Percentiles rank a stretch among this genome's conserved stretches.
Conservation (phyloP, 2,113 vertebrate species). For the Heliornis fulica region DNA sequence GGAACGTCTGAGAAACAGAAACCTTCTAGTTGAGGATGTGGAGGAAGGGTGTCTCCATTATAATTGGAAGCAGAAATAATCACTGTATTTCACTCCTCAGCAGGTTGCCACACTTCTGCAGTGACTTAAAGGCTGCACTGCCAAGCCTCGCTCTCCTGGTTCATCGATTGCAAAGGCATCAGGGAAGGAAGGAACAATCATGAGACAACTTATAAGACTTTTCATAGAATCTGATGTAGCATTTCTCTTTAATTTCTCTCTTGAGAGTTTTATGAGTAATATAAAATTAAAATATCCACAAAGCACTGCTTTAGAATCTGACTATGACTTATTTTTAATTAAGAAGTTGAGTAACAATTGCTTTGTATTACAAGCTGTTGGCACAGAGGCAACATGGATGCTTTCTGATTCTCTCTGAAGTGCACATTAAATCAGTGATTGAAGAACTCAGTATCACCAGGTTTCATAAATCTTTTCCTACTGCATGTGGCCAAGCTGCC, state of each 20-base stretch:
- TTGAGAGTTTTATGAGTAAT: neutral
- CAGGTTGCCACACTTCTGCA: neutral
- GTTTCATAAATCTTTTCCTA: neutral
- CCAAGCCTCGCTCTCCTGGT: neutral
- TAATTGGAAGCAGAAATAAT: neutral
- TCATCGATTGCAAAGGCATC: neutral
- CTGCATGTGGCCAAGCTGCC: neutral
- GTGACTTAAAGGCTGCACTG: neutral
- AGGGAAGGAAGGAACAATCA: neutral
- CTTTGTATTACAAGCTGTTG: conserved; percentile 11
- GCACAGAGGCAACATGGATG: neutral
- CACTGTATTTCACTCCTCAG: neutral
- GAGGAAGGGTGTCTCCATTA: neutral
- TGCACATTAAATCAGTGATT: neutral
- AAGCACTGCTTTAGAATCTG: neutral
- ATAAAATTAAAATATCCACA: conserved; percentile 28
- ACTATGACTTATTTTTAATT: conserved; percentile 45
- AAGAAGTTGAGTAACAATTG: conserved; percentile 30
- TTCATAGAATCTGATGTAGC: neutral
- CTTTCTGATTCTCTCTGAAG: neutral
- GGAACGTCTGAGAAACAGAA: neutral
- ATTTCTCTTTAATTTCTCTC: neutral
- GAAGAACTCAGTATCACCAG: neutral
- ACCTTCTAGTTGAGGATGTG: neutral
- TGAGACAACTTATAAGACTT: neutral